These are phyloP conservation scores for Aeoliscus strigatus DNA, from an alignment of 2,797 vertebrate species.

Conservation along the genomic window DNA sequence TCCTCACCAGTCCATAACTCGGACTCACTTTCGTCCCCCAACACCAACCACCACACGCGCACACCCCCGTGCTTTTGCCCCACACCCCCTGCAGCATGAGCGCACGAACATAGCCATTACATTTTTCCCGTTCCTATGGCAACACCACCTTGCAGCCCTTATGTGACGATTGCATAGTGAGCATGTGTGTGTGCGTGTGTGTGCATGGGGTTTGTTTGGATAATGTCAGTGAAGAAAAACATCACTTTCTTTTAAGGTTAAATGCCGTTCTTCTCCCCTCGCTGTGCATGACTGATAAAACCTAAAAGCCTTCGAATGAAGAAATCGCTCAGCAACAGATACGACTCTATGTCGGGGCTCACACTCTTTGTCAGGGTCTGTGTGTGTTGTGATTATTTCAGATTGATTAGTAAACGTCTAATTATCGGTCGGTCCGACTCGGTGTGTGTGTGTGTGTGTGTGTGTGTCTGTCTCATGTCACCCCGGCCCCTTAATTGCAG, in stretches of 20 bases:
- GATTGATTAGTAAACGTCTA: conserved; percentile 4
- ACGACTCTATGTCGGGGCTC: conserved; percentile 1
- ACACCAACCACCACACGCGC: conserved; percentile 19
- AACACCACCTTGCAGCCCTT: conserved; percentile 70
- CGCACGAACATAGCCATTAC: conserved; percentile 74
- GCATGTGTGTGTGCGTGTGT: conserved; percentile 20
- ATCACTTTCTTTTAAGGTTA: conserved; percentile 16
- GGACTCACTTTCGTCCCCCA: conserved; percentile 33
- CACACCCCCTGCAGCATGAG: conserved; percentile 65
- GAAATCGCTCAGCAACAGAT: background rate
- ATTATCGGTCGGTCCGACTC: too few relatives aligned
- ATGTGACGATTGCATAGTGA: conserved; percentile 33
- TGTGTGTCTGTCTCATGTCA: conserved; percentile 10
- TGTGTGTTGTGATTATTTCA: conserved; percentile 7
- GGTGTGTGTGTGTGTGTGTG: too few relatives aligned
- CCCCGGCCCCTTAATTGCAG: background rate
- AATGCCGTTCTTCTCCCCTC: conserved; percentile 3
- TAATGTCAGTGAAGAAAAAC: conserved; percentile 20
- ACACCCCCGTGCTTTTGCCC: conserved; percentile 32
- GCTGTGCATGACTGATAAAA: conserved; percentile 9
- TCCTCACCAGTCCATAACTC: conserved; percentile 44
- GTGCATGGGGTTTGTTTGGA: conserved; percentile 39
- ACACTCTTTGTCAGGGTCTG: too few relatives aligned
- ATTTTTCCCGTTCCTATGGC: conserved; percentile 75
- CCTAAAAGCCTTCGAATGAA: too few relatives aligned